phyloP scores from a whole-genome alignment of 2,113 vertebrate genomes.

The Vulpes lagopus region DNA sequence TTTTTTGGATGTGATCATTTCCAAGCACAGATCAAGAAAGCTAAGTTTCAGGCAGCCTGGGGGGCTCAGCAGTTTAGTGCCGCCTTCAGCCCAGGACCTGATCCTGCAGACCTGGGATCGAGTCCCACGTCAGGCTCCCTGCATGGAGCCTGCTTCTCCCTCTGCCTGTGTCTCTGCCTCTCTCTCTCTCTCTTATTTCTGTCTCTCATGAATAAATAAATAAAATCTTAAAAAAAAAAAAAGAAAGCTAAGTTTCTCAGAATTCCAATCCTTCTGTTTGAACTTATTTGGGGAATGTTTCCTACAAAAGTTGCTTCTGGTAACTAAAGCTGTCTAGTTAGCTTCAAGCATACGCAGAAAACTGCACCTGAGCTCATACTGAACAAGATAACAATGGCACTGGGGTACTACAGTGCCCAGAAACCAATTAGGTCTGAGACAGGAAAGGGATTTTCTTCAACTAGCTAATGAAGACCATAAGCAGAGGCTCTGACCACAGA shows the following conservation, averaged over 20 bases:
- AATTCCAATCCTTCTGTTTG: slow-evolving; percentile 29
- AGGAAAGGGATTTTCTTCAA: slow-evolving; percentile 57
- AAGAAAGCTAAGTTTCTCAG: slow-evolving; percentile 3
- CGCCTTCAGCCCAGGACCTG: no score
- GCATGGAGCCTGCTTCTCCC: no score
- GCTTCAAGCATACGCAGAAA: slow-evolving; percentile 43
- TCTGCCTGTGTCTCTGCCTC: no score
- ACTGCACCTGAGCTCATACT: neutral
- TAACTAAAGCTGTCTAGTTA: slow-evolving; percentile 52
- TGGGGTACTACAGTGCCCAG: neutral
- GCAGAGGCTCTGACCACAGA: slow-evolving; percentile 39
- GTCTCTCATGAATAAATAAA: no score
- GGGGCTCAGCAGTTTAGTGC: no score
- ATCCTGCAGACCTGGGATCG: no score
- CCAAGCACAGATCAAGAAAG: neutral
- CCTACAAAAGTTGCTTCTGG: slow-evolving; percentile 30
- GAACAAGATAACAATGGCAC: slow-evolving; percentile 25
- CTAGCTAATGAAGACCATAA: slow-evolving; percentile 33
- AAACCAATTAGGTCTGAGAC: slow-evolving; percentile 59
- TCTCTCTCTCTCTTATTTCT: no score
- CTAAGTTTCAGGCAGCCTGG: neutral
- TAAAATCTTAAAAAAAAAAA: no score
- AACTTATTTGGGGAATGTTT: slow-evolving; percentile 28
- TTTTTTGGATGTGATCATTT: neutral
- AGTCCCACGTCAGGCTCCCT: no score